Evolutionary conservation across 2,888 invertebrate genomes (phyloP).

Genomic region (Drosophila phalerata): DNA sequence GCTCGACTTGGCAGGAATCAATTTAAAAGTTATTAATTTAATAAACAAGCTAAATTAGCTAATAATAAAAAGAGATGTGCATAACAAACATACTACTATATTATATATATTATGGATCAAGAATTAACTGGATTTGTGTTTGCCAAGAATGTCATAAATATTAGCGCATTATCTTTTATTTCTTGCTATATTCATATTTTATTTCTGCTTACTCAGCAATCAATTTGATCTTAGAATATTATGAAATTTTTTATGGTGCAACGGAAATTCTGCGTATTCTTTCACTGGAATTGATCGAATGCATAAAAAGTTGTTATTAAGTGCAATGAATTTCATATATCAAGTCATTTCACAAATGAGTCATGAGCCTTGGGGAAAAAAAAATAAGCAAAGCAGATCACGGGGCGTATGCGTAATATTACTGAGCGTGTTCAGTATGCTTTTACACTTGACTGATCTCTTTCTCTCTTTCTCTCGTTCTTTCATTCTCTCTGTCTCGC

Average conservation of each 20-base stretch:
- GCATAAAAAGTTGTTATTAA: not conserved
- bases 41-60: slow-evolving; percentile 9
- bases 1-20: slow-evolving; percentile 8
- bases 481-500: not conserved
- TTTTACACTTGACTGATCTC: slow-evolving; percentile 40
- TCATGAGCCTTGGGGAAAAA: slow-evolving; percentile 23
- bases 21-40: slow-evolving; percentile 1
- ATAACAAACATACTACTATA: too few relatives aligned
- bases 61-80: too few relatives aligned
- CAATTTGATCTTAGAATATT: slow-evolving; percentile 1
- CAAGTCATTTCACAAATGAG: slow-evolving; percentile 43
- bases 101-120: too few relatives aligned
- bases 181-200: not conserved
- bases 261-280: slow-evolving; percentile 4
- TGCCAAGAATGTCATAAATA: too few relatives aligned
- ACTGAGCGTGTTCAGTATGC: slow-evolving; percentile 34
- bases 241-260: not conserved
- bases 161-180: too few relatives aligned
- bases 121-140: too few relatives aligned
- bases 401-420: slow-evolving; percentile 60
- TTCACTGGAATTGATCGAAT: slow-evolving; percentile 13
- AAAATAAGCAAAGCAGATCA: slow-evolving; percentile 14
- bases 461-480: not conserved
- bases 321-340: slow-evolving; percentile 27
- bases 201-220: not conserved